Conservation (phyloP, 2,888 invertebrate species). For the Agriopis marginaria region DNA sequence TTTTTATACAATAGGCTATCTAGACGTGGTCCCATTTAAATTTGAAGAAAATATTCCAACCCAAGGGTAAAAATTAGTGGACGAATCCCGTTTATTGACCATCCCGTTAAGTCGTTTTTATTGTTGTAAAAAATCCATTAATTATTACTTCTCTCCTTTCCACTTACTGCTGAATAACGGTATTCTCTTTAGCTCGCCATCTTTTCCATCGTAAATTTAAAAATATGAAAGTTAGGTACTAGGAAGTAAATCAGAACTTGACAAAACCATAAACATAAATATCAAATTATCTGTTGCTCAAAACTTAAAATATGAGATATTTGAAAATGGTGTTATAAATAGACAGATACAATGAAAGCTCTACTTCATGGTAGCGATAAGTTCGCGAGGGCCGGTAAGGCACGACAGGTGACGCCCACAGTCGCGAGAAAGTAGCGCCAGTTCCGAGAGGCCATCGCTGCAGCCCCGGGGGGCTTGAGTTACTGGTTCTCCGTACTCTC, state of each 20-base stretch:
- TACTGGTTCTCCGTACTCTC: conserved; percentile 31
- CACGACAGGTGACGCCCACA: conserved; percentile 74
- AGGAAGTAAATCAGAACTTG: background rate
- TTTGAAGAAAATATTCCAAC: too few relatives aligned
- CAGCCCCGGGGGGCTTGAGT: conserved; percentile 35
- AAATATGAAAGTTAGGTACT: background rate
- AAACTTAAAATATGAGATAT: background rate
- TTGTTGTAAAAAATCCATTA: too few relatives aligned
- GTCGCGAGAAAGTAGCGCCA: conserved; percentile 67
- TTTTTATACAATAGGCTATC: too few relatives aligned
- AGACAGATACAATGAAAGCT: conserved; percentile 2
- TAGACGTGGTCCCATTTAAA: too few relatives aligned
- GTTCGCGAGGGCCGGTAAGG: conserved; percentile 55
- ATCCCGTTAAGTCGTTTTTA: too few relatives aligned
- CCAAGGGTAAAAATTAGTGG: too few relatives aligned
- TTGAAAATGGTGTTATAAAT: background rate
- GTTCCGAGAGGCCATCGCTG: conserved; percentile 38
- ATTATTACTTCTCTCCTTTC: too few relatives aligned
- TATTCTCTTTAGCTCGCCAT: too few relatives aligned
- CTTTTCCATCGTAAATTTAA: too few relatives aligned
- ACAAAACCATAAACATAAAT: background rate
- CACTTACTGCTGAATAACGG: too few relatives aligned
- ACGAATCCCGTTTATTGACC: too few relatives aligned
- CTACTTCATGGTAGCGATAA: conserved; percentile 43
- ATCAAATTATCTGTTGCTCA: background rate